Evolutionary conservation across 2,113 vertebrate genomes (phyloP), one percentile per base, ranked within the genome.

Genomic region (Pavo muticus): DNA sequence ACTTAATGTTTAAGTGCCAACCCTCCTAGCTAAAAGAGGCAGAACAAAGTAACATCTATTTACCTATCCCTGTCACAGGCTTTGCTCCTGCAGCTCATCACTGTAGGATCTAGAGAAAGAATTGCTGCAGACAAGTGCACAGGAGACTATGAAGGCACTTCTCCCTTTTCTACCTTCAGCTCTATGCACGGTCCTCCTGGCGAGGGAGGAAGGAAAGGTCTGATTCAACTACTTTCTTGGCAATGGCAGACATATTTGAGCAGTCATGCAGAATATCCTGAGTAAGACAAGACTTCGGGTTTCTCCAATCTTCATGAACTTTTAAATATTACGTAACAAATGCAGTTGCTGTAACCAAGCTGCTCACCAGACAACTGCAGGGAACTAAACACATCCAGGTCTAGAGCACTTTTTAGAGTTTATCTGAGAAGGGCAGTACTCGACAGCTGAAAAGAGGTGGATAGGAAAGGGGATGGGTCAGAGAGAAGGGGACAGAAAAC

Each of bases 41-140:
- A 93, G 69, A 84, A 74, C 27, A 87, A 90, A 88, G 29, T 47
- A 81, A 52, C 14, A 44, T 47, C 70, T 88, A 70, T 84, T 88
- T 71, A 65, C 21, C 52, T 64, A 21, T 18, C 42, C 56, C 76
- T 32, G 35, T 24, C 47, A 68, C 1, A 8, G 72, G 35, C 39
- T 91, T 60, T 80, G 21, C 50, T 63, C 40, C 42, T 88, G 60
- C 60, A 80, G 29, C 69, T 90, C 73, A 71, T 74, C 37, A 6
- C 15, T 63, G 37, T 15, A 74, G 72, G 40, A 15, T 29, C 54
- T 44, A 68, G 32, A 76, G 83, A 4, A 48, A 70, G 17, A 86
- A 42, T 25, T 21, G 14, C 69, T 68, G 25, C 50, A 83, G 59
- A 39, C 11, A 84, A 71, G 14, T 16, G 47, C 45, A 65, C 71